These are phyloP conservation scores for Poicephalus gulielmi DNA, from an alignment of 2,113 vertebrate genomes.

Conservation along the genomic window DNA sequence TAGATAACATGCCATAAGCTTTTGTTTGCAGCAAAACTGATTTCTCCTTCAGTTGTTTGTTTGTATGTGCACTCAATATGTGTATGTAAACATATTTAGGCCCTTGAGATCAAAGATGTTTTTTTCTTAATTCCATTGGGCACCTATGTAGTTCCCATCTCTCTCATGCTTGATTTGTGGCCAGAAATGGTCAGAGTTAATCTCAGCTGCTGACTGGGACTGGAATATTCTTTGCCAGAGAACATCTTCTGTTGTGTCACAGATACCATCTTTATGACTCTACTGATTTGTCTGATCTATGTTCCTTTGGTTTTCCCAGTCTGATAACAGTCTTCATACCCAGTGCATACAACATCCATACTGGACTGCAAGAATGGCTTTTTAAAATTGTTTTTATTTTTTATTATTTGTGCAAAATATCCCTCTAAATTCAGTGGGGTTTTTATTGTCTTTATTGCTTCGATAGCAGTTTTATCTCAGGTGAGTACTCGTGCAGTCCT, in stretches of 20 bases:
- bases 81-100: background rate
- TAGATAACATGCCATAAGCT: background rate
- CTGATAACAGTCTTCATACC: background rate
- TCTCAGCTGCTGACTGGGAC: constrained; percentile 16
- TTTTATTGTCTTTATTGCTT: background rate
- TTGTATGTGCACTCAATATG: background rate
- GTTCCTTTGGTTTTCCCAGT: background rate
- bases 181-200: constrained; percentile 35
- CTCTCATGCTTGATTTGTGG: constrained; percentile 31
- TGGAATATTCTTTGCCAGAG: constrained; percentile 36
- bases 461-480: background rate
- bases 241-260: constrained; percentile 38
- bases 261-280: constrained; percentile 36
- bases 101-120: background rate
- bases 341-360: background rate
- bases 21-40: background rate
- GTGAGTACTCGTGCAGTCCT: background rate
- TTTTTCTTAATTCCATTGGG: background rate
- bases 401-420: background rate
- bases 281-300: background rate
- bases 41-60: background rate
- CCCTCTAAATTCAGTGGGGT: background rate
- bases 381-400: background rate
- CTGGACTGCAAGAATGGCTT: background rate
- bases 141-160: background rate